Base-by-base conservation (phyloP, 2,797 vertebrate species). In the Enteromius unitaeniatus region DNA sequence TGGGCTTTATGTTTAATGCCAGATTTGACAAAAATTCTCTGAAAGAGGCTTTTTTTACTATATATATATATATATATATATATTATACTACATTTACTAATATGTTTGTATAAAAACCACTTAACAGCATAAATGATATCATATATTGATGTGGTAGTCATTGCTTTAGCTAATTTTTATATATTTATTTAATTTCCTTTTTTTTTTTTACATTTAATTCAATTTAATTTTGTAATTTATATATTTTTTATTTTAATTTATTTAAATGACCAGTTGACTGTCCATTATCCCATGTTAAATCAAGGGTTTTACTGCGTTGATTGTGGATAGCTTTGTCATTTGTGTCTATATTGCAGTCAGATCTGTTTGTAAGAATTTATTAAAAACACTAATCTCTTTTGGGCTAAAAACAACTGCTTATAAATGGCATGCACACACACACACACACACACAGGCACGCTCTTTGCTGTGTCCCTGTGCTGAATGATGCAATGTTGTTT, bases 401-500 rank as follows among this genome's bases (percentile, higher is more conserved):
- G 10, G 6, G 68, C 65, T 65, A 75, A 75, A 74, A 34, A 62
- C 15, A 70, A 62, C 28, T 51, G 31, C 55, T 51, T 64, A 64
- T 64, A 64, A 81, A 37, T 73, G 28, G 15, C 11, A 69, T 10
- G 0, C 26, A 31, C 58, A 31, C 74, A 60, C 42, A 45, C 42
- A 42, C 40, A 42, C 42, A 45, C 10, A 13, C 42, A 45, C 45
- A 47, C 28, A 28, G 10, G 17, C 72, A 21, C 3, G 3, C 37
- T 34, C 11, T 55, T 31, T 74, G 31, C 72, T 47, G 64, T 58
- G 74, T 83, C 64, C 49, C 81, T 68, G 23, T 58, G 81, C 74
- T 77, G 51, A 69, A 76, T 83, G 81, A 77, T 68, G 81, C 62
- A 83, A 83, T 69, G 64, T 77, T 65, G 42, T 65, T 82, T 82